A percentile compares a stretch with the other conserved stretches of the same genome.
Evolutionary conservation across 2,113 vertebrate species (phyloP).

Genomic region (Cinclus mexicanus): DNA sequence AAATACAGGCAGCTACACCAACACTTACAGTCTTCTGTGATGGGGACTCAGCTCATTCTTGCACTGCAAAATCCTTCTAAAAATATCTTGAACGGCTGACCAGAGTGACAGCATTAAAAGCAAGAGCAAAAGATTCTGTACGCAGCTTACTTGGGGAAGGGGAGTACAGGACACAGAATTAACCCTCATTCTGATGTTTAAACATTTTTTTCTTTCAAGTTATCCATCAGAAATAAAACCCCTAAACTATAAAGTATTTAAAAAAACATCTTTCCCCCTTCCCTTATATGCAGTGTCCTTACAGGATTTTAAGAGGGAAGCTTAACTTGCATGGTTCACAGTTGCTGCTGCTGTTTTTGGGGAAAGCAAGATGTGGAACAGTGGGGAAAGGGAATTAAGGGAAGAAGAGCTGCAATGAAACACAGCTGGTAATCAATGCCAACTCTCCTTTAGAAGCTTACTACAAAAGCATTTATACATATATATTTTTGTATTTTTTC

Average conservation of each 20-base stretch:
- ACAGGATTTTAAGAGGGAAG: background rate
- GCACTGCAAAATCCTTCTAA: no score
- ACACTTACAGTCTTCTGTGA: no score
- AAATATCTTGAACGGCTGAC: no score
- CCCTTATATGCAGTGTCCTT: background rate
- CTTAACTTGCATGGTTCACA: background rate
- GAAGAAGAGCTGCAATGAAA: background rate
- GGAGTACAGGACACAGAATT: no score
- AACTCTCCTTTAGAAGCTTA: background rate
- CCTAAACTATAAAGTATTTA: background rate
- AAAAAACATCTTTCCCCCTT: background rate
- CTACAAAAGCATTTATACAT: background rate
- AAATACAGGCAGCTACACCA: no score
- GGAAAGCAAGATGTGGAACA: background rate
- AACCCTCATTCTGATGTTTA: no score
- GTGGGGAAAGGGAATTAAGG: background rate
- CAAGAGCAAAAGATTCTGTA: no score
- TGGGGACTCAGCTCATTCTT: no score
- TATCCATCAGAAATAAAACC: no score
- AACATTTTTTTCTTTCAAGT: no score
- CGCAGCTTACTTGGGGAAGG: no score
- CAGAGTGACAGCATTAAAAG: no score
- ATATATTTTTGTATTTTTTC: background rate
- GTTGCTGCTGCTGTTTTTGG: background rate
- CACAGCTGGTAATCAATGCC: background rate